Evolutionary conservation across 1,140 invertebrate species (phyloP).

Genomic region (Andricus grossulariae): DNA sequence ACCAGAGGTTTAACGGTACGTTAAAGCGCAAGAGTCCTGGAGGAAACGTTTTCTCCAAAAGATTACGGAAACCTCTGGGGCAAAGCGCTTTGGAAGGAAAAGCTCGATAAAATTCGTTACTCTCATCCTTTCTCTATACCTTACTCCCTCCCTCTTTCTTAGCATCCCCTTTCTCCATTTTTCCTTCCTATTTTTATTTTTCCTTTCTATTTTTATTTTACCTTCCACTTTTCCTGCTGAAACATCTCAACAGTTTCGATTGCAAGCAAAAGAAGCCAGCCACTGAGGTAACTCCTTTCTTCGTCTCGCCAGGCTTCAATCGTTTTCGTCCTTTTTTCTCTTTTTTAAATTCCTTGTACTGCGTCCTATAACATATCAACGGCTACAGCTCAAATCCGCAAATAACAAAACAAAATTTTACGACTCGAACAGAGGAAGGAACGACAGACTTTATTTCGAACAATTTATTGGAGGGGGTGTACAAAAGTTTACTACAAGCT

Average conservation of each 20-base stretch:
- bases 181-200: constrained; percentile 3
- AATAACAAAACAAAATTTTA: constrained; percentile 12
- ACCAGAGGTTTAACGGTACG: constrained; percentile 53
- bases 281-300: constrained; percentile 34
- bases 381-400: not conserved
- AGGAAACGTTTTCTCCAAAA: constrained; percentile 51
- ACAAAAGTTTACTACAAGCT: constrained; percentile 8
- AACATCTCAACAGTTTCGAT: constrained; percentile 36
- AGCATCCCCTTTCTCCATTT: not conserved
- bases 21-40: constrained; percentile 50
- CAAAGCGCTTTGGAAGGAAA: constrained; percentile 47
- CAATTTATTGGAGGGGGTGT: not conserved
- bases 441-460: constrained; percentile 5
- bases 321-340: constrained; percentile 30
- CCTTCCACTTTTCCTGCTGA: constrained; percentile 31
- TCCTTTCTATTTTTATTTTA: constrained; percentile 28
- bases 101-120: constrained; percentile 56
- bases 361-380: not conserved
- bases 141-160: too few relatives aligned
- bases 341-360: constrained; percentile 10
- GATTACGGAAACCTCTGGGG: constrained; percentile 53
- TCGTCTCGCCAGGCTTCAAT: constrained; percentile 11
- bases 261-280: constrained; percentile 37
- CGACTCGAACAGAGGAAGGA: constrained; percentile 6
- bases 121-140: constrained; percentile 28